Evolutionary conservation across 2,113 vertebrate species (phyloP).

Genomic region (Equus przewalskii): DNA sequence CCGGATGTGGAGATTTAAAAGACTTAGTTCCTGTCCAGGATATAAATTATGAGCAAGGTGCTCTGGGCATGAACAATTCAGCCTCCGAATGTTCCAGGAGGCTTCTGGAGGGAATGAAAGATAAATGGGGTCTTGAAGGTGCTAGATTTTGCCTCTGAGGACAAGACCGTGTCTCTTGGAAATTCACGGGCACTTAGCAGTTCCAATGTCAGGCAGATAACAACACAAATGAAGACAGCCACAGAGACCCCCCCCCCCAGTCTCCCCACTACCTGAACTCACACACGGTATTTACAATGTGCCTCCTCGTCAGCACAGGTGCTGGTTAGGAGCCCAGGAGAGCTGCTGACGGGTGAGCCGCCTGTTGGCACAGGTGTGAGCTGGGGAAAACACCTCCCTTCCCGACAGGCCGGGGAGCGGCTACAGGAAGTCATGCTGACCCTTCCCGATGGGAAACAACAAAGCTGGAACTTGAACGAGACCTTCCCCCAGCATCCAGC

Average conservation of each 20-base stretch:
- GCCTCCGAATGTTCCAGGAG: conserved; percentile 49
- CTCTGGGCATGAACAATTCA: not conserved
- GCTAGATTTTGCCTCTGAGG: not conserved
- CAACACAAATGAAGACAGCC: not conserved
- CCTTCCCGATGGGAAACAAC: not conserved
- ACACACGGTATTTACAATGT: fast-evolving
- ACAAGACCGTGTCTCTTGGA: not conserved
- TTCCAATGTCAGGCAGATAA: not conserved
- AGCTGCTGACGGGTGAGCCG: not conserved
- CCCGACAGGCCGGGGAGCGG: not conserved
- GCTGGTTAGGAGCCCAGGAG: not conserved
- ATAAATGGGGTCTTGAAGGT: not conserved
- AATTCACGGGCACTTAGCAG: not conserved
- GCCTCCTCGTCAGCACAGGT: not conserved
- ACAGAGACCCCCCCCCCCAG: not conserved
- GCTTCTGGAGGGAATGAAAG: not conserved
- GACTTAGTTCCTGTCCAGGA: not conserved
- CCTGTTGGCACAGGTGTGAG: not conserved
- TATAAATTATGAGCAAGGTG: not conserved
- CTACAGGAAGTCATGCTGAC: not conserved
- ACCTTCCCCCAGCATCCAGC: not conserved
- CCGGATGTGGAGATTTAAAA: not conserved
- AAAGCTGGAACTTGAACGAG: not conserved
- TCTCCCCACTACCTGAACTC: not conserved
- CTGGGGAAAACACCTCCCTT: not conserved